phyloP scores from a whole-genome alignment of 2,888 invertebrate species.

The Nomada fucata region DNA sequence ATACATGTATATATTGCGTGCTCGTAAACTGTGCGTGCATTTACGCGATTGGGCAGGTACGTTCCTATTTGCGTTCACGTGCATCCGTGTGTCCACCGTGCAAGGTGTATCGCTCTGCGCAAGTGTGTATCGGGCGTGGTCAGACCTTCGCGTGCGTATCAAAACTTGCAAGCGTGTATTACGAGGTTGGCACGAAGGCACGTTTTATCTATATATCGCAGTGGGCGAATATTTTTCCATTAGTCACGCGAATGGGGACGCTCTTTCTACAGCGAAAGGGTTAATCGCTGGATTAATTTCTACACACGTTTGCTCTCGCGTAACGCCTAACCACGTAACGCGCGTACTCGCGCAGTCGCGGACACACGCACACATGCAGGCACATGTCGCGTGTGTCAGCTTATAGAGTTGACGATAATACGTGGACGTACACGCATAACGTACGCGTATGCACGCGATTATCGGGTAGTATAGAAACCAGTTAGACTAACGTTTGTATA shows the following conservation, averaged over 20 bases:
- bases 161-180: not conserved
- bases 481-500: conserved; percentile 79
- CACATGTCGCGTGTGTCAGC: not conserved
- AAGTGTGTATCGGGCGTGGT: no score
- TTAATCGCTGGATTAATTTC: no score
- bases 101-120: no score
- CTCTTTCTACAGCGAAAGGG: no score
- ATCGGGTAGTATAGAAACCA: conserved; percentile 75
- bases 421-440: conserved; percentile 42
- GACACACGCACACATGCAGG: not conserved
- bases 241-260: not conserved
- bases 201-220: no score
- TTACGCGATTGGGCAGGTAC: conserved; percentile 16
- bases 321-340: not conserved
- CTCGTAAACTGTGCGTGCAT: conserved; percentile 30
- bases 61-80: conserved; percentile 7
- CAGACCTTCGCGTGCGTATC: not conserved
- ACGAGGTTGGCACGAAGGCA: no score
- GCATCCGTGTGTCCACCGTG: not conserved
- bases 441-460: conserved; percentile 64
- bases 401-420: not conserved
- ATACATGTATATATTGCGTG: conserved; percentile 15
- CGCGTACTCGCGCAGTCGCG: not conserved
- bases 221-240: conserved; percentile 39
- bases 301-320: not conserved